These are phyloP conservation scores for Limnodromus scolopaceus DNA, from an alignment of 2,797 vertebrate genomes.

Conservation along the genomic window DNA sequence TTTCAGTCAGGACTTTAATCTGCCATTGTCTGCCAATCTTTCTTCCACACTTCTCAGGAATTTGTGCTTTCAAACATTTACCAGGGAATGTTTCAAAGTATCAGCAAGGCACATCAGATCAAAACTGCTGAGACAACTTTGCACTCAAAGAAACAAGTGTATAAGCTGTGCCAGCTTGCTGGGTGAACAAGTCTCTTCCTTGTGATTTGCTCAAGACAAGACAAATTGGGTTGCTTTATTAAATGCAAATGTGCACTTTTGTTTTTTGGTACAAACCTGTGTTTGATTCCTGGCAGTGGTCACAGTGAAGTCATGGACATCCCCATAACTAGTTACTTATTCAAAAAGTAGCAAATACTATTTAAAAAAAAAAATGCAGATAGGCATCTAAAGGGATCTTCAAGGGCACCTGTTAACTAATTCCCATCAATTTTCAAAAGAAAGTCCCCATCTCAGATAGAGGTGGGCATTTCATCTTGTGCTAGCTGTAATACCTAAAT, in stretches of 20 bases:
- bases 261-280: not conserved
- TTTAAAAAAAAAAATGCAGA: not conserved
- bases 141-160: fast-evolving
- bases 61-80: not conserved
- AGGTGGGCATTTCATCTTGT: not conserved
- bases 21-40: not conserved
- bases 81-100: not conserved
- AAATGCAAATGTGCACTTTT: not conserved
- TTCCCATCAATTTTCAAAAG: not conserved
- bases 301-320: not conserved
- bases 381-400: not conserved
- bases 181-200: not conserved
- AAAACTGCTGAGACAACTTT: not conserved
- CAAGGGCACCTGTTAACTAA: not conserved
- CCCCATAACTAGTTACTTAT: not conserved
- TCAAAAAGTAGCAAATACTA: not conserved
- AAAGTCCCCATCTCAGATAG: not conserved
- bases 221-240: not conserved
- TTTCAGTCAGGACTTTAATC: not conserved
- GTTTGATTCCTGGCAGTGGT: not conserved
- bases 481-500: not conserved
- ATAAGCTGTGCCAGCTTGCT: not conserved
- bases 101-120: not conserved
- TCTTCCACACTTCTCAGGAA: not conserved
- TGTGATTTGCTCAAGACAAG: not conserved